Conservation (phyloP, 2,888 invertebrate genomes). For the Xiphydria camelus region DNA sequence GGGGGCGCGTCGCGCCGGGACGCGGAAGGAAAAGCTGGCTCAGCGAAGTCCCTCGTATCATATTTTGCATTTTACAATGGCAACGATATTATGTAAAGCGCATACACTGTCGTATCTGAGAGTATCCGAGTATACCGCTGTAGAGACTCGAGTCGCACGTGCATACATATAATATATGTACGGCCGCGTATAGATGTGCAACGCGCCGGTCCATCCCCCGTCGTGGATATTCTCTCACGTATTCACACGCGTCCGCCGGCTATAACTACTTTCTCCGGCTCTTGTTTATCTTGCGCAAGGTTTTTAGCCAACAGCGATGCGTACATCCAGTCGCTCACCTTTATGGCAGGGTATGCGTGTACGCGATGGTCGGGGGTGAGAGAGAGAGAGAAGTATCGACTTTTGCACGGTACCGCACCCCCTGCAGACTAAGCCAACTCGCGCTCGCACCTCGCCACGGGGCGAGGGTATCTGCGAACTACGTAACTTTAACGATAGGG, state of each 20-base stretch:
- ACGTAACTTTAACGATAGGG: conserved; percentile 33
- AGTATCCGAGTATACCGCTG: too few relatives aligned
- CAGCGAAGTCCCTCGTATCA: conserved; percentile 34
- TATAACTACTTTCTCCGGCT: neutral
- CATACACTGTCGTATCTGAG: conserved; percentile 26
- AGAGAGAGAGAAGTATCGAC: conserved; percentile 2
- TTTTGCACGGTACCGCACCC: neutral
- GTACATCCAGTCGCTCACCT: too few relatives aligned
- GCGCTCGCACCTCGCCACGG: conserved; percentile 10
- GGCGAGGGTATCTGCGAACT: too few relatives aligned
- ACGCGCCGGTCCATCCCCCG: neutral
- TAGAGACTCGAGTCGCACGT: too few relatives aligned
- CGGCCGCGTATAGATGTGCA: conserved; percentile 6
- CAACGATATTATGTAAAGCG: conserved; percentile 52
- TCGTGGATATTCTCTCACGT: neutral
- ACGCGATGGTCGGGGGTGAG: too few relatives aligned
- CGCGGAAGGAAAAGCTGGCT: conserved; percentile 45
- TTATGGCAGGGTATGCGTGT: too few relatives aligned
- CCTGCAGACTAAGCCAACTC: neutral
- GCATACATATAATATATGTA: conserved; percentile 3
- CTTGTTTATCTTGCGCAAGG: neutral
- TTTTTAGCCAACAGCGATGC: neutral
- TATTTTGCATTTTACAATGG: conserved; percentile 52
- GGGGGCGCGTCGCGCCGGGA: conserved; percentile 21
- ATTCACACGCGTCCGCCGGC: neutral